phyloP scores from a whole-genome alignment of 2,797 vertebrate species.

The Enteromius paludinosus region DNA sequence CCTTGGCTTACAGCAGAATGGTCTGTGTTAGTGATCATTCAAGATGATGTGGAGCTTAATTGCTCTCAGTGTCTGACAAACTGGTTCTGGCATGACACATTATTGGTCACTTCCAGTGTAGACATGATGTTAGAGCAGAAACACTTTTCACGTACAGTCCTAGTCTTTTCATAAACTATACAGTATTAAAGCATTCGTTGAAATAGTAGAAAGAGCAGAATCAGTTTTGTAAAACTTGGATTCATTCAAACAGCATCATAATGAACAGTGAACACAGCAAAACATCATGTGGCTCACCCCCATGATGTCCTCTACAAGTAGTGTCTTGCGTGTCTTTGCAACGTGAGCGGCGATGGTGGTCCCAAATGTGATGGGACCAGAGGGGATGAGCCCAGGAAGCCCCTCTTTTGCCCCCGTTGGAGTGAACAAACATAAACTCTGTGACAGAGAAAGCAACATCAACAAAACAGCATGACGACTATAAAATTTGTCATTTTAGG shows the following conservation, averaged over 20 bases:
- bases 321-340: constrained; percentile 93
- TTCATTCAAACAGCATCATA: background rate
- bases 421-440: constrained; percentile 96
- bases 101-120: background rate
- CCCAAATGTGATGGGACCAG: constrained; percentile 89
- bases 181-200: background rate
- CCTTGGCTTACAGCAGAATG: background rate
- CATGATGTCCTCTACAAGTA: constrained; percentile 93
- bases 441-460: constrained; percentile 51
- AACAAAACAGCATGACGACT: constrained; percentile 17
- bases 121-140: background rate
- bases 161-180: background rate
- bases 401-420: constrained; percentile 92
- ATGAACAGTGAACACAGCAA: background rate
- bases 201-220: background rate
- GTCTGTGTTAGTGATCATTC: background rate
- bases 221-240: background rate
- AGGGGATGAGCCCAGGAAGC: constrained; percentile 88
- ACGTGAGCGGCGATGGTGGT: constrained; percentile 95
- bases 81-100: background rate
- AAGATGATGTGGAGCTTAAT: background rate
- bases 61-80: background rate
- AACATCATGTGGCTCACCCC: constrained; percentile 80
- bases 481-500: background rate
- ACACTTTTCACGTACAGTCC: background rate